Conservation (phyloP, 2,888 invertebrate species). For the Sarcophaga rosellei region DNA sequence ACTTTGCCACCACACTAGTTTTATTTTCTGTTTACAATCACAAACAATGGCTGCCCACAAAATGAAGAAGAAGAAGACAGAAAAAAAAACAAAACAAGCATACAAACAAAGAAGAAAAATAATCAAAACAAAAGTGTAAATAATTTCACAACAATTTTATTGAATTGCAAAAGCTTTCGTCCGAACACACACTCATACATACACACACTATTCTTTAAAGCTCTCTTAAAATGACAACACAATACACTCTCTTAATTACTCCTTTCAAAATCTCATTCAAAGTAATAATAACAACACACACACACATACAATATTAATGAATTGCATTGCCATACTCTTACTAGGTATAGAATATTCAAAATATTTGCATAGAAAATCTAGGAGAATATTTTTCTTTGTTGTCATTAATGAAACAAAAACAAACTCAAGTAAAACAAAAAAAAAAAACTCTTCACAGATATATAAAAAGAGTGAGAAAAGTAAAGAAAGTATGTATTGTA, state of each 20-base stretch:
- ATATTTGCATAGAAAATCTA: not conserved
- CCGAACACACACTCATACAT: not conserved
- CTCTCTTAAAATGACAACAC: constrained; percentile 65
- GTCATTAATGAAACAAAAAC: not conserved
- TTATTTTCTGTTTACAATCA: not conserved
- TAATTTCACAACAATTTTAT: constrained; percentile 62
- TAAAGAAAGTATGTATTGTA: not conserved
- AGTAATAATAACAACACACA: not conserved
- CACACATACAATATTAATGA: not conserved
- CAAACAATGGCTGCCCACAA: not conserved
- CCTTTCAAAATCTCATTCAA: not conserved
- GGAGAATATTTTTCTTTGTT: not conserved
- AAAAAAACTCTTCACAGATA: not conserved
- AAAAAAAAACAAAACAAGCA: not conserved
- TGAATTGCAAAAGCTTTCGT: constrained; percentile 61
- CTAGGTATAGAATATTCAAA: not conserved
- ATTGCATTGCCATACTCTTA: not conserved
- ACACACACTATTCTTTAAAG: not conserved
- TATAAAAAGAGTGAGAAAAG: not conserved
- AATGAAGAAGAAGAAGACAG: not conserved
- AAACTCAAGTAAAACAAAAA: too few relatives aligned
- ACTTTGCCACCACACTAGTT: not conserved
- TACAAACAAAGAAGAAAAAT: constrained; percentile 5
- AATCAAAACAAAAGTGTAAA: constrained; percentile 48
- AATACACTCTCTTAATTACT: constrained; percentile 14